These are phyloP conservation scores for Trididemnum nubilum DNA, from an alignment of 23 tunicate genomes.

Conservation along the genomic window DNA sequence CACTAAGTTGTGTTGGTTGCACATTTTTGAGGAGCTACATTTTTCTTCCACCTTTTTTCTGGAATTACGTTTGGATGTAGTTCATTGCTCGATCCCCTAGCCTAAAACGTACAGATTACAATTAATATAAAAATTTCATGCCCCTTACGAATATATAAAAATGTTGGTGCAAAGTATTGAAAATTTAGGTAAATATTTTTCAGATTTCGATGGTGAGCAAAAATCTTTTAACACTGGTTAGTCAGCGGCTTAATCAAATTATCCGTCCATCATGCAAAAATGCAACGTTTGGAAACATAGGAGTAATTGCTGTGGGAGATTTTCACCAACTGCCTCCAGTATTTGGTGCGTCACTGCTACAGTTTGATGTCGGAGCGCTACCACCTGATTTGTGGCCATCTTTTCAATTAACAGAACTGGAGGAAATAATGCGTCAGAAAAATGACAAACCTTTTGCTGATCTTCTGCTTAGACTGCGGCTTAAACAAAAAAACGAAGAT, in stretches of 20 bases:
- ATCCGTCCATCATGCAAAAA: not conserved
- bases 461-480: not conserved
- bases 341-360: constrained; percentile 13
- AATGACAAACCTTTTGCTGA: not conserved
- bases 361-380: not conserved
- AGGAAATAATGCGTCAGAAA: constrained; percentile 13
- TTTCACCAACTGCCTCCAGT: constrained; percentile 20
- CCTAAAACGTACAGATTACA: too few relatives aligned
- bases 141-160: too few relatives aligned
- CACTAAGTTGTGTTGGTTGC: too few relatives aligned
- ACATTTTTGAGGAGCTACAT: too few relatives aligned
- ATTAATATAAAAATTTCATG: too few relatives aligned
- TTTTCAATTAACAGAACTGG: not conserved
- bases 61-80: too few relatives aligned
- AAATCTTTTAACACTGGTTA: not conserved
- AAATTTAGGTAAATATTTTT: too few relatives aligned
- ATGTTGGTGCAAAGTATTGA: too few relatives aligned
- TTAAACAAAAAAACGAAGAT: not conserved
- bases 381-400: not conserved
- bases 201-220: constrained; percentile 24
- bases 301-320: constrained; percentile 28
- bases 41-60: too few relatives aligned
- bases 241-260: constrained; percentile 15
- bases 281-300: not conserved
- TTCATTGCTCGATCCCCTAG: too few relatives aligned